Conservation (phyloP, 1,140 invertebrate species). For the Cylas formicarius region DNA sequence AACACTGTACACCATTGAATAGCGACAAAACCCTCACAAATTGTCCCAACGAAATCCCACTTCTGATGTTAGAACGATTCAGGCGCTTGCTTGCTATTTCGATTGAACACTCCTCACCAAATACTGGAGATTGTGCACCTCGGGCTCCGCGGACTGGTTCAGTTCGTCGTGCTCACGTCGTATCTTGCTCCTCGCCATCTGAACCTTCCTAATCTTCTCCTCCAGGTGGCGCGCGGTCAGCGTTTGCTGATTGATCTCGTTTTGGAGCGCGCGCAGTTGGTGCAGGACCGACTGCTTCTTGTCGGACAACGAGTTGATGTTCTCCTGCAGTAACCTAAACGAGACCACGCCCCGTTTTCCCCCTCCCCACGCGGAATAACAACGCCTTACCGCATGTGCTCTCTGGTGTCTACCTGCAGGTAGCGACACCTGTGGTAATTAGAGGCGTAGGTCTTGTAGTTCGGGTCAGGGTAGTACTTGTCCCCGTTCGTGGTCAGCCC, state of each 20-base stretch:
- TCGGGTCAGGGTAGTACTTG: slow-evolving; percentile 57
- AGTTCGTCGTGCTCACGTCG: slow-evolving; percentile 24
- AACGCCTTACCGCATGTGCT: slow-evolving; percentile 49
- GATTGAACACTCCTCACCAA: no score
- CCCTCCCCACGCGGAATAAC: no score
- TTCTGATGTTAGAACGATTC: no score
- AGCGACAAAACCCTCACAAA: no score
- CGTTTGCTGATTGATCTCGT: slow-evolving; percentile 14
- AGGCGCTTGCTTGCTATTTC: no score
- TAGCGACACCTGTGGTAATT: slow-evolving; percentile 42
- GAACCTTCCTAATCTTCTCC: slow-evolving; percentile 27
- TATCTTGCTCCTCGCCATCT: slow-evolving; percentile 17
- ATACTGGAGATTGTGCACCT: slow-evolving; percentile 41
- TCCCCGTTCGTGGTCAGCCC: slow-evolving; percentile 56
- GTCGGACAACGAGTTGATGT: slow-evolving; percentile 18
- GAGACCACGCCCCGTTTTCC: no score
- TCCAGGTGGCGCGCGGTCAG: slow-evolving; percentile 20
- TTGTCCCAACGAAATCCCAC: no score
- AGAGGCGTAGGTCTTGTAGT: slow-evolving; percentile 61
- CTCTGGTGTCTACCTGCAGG: slow-evolving; percentile 57
- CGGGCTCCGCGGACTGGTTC: slow-evolving; percentile 33
- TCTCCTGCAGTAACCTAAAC: slow-evolving; percentile 21
- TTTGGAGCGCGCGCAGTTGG: slow-evolving; percentile 20
- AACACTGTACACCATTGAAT: no score
- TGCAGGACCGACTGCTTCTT: slow-evolving; percentile 16